These are phyloP conservation scores for Tetraodon nigroviridis DNA, from an alignment of 2,113 vertebrate genomes.

Conservation along the genomic window DNA sequence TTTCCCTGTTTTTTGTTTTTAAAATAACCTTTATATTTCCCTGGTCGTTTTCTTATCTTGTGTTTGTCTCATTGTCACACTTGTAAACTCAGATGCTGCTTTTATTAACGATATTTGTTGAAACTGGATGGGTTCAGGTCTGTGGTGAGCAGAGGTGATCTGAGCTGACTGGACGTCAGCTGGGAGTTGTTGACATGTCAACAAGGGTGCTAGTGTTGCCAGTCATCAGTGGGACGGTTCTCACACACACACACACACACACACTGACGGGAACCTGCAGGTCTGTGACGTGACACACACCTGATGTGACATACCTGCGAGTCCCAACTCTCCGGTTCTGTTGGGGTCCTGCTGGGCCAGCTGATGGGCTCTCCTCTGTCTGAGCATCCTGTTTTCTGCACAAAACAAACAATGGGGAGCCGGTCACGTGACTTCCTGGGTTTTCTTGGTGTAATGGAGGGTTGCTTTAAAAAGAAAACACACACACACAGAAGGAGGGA, in stretches of 20 bases:
- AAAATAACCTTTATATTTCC: background rate
- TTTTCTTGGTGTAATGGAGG: slow-evolving; percentile 1
- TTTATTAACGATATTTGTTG: background rate
- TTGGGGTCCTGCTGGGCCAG: slow-evolving; percentile 20
- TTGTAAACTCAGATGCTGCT: no score
- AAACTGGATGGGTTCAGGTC: background rate
- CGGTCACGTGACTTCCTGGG: slow-evolving; percentile 56
- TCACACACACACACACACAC: no score
- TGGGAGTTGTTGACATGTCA: slow-evolving; percentile 50
- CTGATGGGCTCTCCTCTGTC: slow-evolving; percentile 26
- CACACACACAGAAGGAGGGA: background rate
- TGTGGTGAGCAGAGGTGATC: background rate
- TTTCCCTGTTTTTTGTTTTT: background rate
- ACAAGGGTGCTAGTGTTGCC: slow-evolving; percentile 5
- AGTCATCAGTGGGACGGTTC: background rate
- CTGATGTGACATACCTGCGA: no score
- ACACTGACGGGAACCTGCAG: background rate
- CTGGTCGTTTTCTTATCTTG: background rate
- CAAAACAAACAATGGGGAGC: slow-evolving; percentile 58
- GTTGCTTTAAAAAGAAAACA: background rate
- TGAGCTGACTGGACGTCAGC: slow-evolving; percentile 26
- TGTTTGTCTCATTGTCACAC: no score
- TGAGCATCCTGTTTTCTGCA: slow-evolving; percentile 70
- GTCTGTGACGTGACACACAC: background rate
- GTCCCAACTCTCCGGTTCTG: background rate